Base-by-base conservation (phyloP, 1,140 invertebrate genomes). In the Heliconius melpomene region DNA sequence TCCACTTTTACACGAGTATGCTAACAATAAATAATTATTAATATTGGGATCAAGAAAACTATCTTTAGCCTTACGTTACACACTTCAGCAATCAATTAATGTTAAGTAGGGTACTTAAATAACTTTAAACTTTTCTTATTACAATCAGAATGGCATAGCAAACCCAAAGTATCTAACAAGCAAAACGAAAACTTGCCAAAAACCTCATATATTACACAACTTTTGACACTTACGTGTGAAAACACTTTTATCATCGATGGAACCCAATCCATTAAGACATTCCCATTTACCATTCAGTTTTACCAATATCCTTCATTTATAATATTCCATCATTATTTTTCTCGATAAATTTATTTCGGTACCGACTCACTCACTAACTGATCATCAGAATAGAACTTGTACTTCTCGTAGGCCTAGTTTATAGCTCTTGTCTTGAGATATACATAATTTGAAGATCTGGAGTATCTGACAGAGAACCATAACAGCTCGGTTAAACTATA, bases 151-250 rank as follows among this genome's bases (percentile, higher is more conserved):
- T 2, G 9, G 60, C 23, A 66, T 26, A 66, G 60, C 60, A 66
- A 66, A 66, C 3, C 9, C 60, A 66, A 66, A 66, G 60, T 66
- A 29, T 29, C 60, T 26, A 29, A 29, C 23, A 66, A 66, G 13
- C 60, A 13, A 66, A 66, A 66, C 26, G 26, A 66, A 66, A 66
- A 66, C 60, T 66, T 66, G 60, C 60, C 60, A 66, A 66, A 66
- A 66, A 1, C 23, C 9, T 66, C 60, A 66, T 66, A 66, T 29
- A 66, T 29, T 66, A 66, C 23, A 13, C 0, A 66, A 66, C 60
- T 66, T 66, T 26, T 66, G n/a, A 66, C 60, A 66, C 13, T 66
- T 29, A 66, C 5, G 9, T 16, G 3, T 16, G 26, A 29, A 66
- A 66, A 66, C 6, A 66, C 23, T 66, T 66, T 66, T 66, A 26